Conservation (phyloP, 2,797 vertebrate species). For the Chromobotia macracanthus region DNA sequence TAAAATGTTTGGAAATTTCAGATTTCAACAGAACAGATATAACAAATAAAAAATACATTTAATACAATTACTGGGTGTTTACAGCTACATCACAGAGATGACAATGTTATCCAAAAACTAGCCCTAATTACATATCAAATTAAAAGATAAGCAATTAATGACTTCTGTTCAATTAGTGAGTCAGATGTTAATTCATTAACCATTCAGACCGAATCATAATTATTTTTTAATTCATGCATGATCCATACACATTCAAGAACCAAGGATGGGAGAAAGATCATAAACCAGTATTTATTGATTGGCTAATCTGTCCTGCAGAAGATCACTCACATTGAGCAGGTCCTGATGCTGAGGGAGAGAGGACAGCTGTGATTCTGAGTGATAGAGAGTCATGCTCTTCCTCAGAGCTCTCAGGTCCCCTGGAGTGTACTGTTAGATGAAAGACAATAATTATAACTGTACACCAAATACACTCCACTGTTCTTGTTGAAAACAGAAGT, state of each 20-base stretch:
- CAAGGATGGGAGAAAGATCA: not conserved
- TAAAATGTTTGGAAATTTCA: too few relatives aligned
- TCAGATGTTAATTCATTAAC: too few relatives aligned
- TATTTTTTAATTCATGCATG: too few relatives aligned
- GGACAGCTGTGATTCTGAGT: slow-evolving; percentile 93
- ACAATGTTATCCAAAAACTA: too few relatives aligned
- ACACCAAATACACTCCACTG: not conserved
- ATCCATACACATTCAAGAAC: not conserved
- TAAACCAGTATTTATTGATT: not conserved
- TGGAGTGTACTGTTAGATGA: slow-evolving; percentile 79
- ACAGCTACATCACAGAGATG: too few relatives aligned
- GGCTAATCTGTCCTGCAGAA: not conserved
- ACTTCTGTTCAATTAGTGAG: too few relatives aligned
- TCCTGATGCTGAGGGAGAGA: slow-evolving; percentile 88
- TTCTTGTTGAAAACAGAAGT: not conserved
- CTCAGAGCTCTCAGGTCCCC: slow-evolving; percentile 88
- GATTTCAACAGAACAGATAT: too few relatives aligned
- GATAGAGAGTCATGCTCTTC: slow-evolving; percentile 91
- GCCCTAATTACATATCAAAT: too few relatives aligned
- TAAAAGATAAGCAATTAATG: too few relatives aligned
- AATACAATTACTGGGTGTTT: too few relatives aligned
- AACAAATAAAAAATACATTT: too few relatives aligned
- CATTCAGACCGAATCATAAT: too few relatives aligned
- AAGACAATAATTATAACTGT: slow-evolving; percentile 20
- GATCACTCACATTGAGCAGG: slow-evolving; percentile 86